Base-by-base conservation (phyloP, 2,113 vertebrate genomes). In the Nesoenas mayeri region DNA sequence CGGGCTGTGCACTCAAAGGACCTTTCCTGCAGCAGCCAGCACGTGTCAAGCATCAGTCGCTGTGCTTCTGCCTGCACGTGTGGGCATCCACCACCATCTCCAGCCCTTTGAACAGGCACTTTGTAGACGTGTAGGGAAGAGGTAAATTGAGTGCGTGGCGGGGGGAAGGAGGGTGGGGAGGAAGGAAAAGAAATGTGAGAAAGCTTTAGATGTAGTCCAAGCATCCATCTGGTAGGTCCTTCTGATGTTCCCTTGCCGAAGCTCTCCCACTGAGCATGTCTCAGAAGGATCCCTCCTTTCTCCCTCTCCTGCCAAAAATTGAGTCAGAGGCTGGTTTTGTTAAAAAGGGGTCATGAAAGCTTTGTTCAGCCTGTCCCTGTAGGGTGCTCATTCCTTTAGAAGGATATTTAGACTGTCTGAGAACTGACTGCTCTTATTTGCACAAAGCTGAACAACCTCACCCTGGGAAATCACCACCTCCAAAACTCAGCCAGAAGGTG, bases 131-230 rank as follows among this genome's bases (percentile, higher is more conserved):
- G 61, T 12, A 74, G 48, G 91, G 83, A 92, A 95, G 86, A 96
- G 72, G 88, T 74, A 95, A 95, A 93, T 31, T 2, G 1, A 91
- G 72, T n/a, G 67, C 15, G 10, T 28, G 82, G n/a, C 5, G 11
- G 19, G 71, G 67, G 74, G 66, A 53, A 81, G 65, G 74, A 79
- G 83, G 91, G 86, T 4, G 74, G 92, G 71, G 85, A 97, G 96
- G 96, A 97, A 96, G 96, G 96, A 96, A 96, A 84, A 95, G 95
- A 93, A 96, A 95, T 93, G 94, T 95, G 95, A 96, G 96, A 97
- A 93, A 95, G 64, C 96, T 92, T 97, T 93, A 96, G 88, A 97
- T 93, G 91, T 95, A 64, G 80, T 86, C 89, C 93, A 91, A 93
- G 77, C 86, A 93, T 97, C 94, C 95, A 89, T 95, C 96, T 97